Conservation (phyloP, 2,113 vertebrate genomes). For the Tenrec ecaudatus region DNA sequence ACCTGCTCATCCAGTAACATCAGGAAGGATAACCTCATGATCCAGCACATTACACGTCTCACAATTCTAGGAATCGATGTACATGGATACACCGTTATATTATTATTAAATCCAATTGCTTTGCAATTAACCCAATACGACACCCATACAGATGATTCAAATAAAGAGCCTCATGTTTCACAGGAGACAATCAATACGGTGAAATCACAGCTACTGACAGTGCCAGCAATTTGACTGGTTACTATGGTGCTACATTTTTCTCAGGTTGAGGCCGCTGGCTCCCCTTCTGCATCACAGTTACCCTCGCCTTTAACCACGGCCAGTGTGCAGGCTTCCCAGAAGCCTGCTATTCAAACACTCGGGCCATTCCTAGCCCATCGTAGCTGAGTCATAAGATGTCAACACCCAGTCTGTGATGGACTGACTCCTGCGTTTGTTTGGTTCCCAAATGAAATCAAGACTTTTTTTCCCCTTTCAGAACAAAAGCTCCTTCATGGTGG, state of each 20-base stretch:
- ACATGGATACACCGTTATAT: slow-evolving; percentile 71
- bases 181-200: slow-evolving; percentile 80
- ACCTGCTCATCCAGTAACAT: slow-evolving; percentile 44
- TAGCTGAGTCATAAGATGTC: slow-evolving; percentile 26
- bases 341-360: slow-evolving; percentile 51
- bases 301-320: slow-evolving; percentile 67
- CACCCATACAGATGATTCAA: slow-evolving; percentile 84
- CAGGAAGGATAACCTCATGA: slow-evolving; percentile 67
- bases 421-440: not conserved
- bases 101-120: slow-evolving; percentile 84
- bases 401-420: not conserved
- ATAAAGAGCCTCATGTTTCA: slow-evolving; percentile 82
- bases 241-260: slow-evolving; percentile 69
- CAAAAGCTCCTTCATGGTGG: slow-evolving; percentile 52
- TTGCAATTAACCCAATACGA: slow-evolving; percentile 85
- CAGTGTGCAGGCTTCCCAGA: slow-evolving; percentile 60
- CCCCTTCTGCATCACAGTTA: slow-evolving; percentile 68
- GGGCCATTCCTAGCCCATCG: not conserved
- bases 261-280: slow-evolving; percentile 67
- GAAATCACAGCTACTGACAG: slow-evolving; percentile 81
- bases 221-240: slow-evolving; percentile 77
- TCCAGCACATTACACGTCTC: slow-evolving; percentile 66
- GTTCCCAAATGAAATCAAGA: not conserved
- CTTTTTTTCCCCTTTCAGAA: slow-evolving; percentile 31
- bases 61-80: slow-evolving; percentile 77